Conservation (phyloP, 2,797 vertebrate genomes). For the Aselliscus stoliczkanus region DNA sequence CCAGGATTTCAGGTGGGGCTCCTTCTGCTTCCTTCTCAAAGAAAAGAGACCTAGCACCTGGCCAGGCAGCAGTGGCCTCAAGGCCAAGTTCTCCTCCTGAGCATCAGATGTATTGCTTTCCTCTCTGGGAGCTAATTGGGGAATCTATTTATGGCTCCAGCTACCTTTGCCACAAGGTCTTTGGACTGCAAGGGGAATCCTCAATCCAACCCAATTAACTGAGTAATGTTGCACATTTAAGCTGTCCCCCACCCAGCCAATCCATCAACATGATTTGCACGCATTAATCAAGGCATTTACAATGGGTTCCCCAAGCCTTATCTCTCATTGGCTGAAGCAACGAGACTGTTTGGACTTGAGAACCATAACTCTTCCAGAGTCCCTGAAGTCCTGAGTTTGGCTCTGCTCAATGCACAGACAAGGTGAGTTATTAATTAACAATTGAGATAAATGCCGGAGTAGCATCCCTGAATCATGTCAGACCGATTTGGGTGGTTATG, state of each 20-base stretch:
- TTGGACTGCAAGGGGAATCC: slow-evolving; percentile 46
- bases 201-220: slow-evolving; percentile 65
- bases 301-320: slow-evolving; percentile 22
- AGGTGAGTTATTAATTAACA: slow-evolving; percentile 76
- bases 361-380: slow-evolving; percentile 22
- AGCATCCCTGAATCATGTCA: slow-evolving; percentile 61
- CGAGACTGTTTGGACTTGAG: slow-evolving; percentile 12
- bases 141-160: slow-evolving; percentile 37
- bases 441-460: slow-evolving; percentile 50
- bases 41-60: background rate
- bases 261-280: slow-evolving; percentile 7
- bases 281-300: slow-evolving; percentile 46
- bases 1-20: background rate
- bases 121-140: background rate
- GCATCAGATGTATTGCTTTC: slow-evolving; percentile 1
- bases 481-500: slow-evolving; percentile 63
- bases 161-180: slow-evolving; percentile 59
- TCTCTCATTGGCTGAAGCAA: slow-evolving; percentile 19
- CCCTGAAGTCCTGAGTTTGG: slow-evolving; percentile 48
- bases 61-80: background rate
- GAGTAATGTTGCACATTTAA: slow-evolving; percentile 13
- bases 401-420: slow-evolving; percentile 48
- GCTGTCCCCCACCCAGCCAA: background rate
- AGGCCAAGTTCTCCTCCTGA: slow-evolving; percentile 12
- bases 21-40: background rate